Evolutionary conservation across 1,140 invertebrate genomes (phyloP), one percentile per base, ranked within the genome.

Genomic region (Acyrthosiphon pisum): DNA sequence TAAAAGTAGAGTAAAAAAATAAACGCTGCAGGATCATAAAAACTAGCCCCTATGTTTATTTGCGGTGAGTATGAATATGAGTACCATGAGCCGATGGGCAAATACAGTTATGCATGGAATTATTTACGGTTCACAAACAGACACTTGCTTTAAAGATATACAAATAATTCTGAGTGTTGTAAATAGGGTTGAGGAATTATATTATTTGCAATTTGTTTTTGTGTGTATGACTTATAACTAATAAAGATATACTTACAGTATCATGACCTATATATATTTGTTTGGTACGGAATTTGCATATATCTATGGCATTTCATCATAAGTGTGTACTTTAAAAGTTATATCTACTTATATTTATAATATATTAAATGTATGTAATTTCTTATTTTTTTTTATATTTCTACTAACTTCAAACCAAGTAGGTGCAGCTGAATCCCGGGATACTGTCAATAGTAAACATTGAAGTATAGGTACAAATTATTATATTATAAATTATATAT

Each of bases 31-130:
- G 37, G 30, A 90, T 90, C 53, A 68, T 68, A 90, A 44, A 90
- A 68, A 90, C 37, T 90, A n/a, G 2, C 89, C 89, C 89, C 53
- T n/a, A 44, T 90, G 53, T 90, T 90, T 90, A 90, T 90, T 90
- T 90, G 89, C 30, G 89, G 89, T 22, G 53, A 90, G 88, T 60
- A 60, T 41, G 88, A 90, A 46, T 90, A 56, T 11, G 50, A 90
- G 50, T 30, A 90, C 56, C 89, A 46, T 44, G 53, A 90, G 89
- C 35, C 89, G 53, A 14, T 30, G 89, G 26, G 89, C 26, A 90
- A 90, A 90, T 44, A 90, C 26, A n/a, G 20, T 30, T 60, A 30
- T 53, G 50, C 48, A 37, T 23, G 9, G 88, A 11, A 50, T 37
- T 88, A 53, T 90, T 60, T 90, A 44, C n/a, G 88, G 53, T 90